Evolutionary conservation across 2,888 invertebrate genomes (phyloP).

Genomic region (Autographa gamma): DNA sequence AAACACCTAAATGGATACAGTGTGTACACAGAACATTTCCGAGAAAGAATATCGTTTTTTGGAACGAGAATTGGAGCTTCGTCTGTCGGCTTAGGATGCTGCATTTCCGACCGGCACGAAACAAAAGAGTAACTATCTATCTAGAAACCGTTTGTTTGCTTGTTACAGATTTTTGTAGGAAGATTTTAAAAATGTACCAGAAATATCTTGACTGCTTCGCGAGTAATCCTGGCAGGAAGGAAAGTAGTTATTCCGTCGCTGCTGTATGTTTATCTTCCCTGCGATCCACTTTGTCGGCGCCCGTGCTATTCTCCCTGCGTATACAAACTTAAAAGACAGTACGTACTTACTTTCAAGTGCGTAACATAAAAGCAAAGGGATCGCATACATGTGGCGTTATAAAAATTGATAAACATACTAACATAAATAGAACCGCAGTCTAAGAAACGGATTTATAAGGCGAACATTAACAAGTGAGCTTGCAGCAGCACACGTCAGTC

Average conservation of each 20-base stretch:
- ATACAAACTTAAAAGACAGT: conserved; percentile 46
- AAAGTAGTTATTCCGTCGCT: conserved; percentile 33
- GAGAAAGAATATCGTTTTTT: conserved; percentile 16
- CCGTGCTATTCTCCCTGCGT: conserved; percentile 30
- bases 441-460: conserved; percentile 53
- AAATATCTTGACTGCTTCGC: not conserved
- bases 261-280: conserved; percentile 49
- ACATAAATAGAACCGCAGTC: conserved; percentile 56
- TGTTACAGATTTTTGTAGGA: not conserved
- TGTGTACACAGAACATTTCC: conserved; percentile 14
- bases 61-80: conserved; percentile 2
- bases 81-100: conserved; percentile 13
- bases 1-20: conserved; percentile 11
- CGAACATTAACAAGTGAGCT: conserved; percentile 50
- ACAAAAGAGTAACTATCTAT: conserved; percentile 2
- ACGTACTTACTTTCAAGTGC: conserved; percentile 54
- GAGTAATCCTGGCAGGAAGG: conserved; percentile 14
- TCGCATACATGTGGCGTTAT: conserved; percentile 56
- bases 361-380: conserved; percentile 53
- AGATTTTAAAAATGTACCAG: not conserved
- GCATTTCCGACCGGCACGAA: not conserved
- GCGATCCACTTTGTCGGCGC: conserved; percentile 48
- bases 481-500: conserved; percentile 61
- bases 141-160: not conserved
- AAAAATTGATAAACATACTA: conserved; percentile 63